Evolutionary conservation across 2,888 invertebrate species (phyloP), one percentile per base, ranked within the genome.

Genomic region (Drosophila limbata): DNA sequence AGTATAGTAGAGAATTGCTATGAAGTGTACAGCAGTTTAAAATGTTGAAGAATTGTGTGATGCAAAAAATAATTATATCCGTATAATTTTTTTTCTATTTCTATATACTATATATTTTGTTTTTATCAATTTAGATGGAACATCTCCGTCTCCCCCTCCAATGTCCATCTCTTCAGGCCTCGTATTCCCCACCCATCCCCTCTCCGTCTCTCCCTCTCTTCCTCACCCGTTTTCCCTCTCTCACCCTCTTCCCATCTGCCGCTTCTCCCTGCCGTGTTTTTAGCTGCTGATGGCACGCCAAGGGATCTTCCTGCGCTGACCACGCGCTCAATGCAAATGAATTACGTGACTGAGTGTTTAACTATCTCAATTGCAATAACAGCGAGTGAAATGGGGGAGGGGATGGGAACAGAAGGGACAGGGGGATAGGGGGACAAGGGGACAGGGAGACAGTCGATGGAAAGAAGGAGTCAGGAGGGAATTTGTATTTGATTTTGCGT

Each of bases 291-390:
- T 42, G 40, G 57, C 48, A 59, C 48, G 52, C 50, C 48, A 50
- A 67, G 73, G 65, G 69, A 78, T 66, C 69, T 69, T 69, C 55
- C 69, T 39, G 69, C 44, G 69, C 60, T 74, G 76, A 74, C 76
- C 76, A 77, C 79, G 76, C 76, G 75, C 75, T 69, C 74, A 63
- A 79, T 77, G 77, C 79, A 79, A 79, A 79, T 79, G 79, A 79
- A 79, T 74, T 79, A 79, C 79, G 79, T 79, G 79, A 73, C 71
- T 64, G 74, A 74, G 64, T 67, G 69, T 72, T 79, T 74, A 77
- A 79, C 73, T 69, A 74, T 79, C 77, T 73, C 80, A 77, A 77
- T 79, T 72, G 69, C 75, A 70, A 67, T 65, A 66, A 60, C 52
- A 73, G 57, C 60, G 47, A 59, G 10, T 51, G 44, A 51, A 51